Conservation (phyloP, 2,113 vertebrate species). For the Phodopus roborovskii region DNA sequence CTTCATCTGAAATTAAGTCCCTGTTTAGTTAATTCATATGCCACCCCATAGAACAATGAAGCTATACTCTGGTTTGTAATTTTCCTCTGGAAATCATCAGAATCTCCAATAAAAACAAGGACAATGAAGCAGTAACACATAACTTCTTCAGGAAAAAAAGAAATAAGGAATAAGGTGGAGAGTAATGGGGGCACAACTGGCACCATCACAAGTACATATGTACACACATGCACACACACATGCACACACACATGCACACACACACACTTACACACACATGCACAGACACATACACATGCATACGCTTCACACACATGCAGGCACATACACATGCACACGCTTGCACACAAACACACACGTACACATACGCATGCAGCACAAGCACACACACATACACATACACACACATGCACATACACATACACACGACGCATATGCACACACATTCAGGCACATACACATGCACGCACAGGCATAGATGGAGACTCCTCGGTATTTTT, state of each 20-base stretch:
- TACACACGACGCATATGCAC: accelerated
- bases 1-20: background rate
- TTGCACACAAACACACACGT: background rate
- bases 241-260: too few species aligned
- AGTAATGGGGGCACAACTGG: background rate
- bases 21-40: background rate
- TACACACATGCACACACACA: too few species aligned
- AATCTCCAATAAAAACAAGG: background rate
- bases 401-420: background rate
- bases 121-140: background rate
- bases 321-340: too few species aligned
- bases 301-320: accelerated
- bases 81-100: background rate
- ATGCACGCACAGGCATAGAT: too few species aligned
- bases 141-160: background rate
- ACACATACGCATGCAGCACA: too few species aligned
- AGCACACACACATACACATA: background rate
- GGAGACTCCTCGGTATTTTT: too few species aligned
- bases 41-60: background rate
- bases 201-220: background rate
- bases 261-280: too few species aligned
- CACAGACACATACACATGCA: too few species aligned
- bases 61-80: background rate
- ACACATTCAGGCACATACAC: background rate
- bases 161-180: background rate